Evolutionary conservation across 2,113 vertebrate species (phyloP), one percentile per base, ranked within the genome.

Genomic region (Dolichallabes microphthalmus): DNA sequence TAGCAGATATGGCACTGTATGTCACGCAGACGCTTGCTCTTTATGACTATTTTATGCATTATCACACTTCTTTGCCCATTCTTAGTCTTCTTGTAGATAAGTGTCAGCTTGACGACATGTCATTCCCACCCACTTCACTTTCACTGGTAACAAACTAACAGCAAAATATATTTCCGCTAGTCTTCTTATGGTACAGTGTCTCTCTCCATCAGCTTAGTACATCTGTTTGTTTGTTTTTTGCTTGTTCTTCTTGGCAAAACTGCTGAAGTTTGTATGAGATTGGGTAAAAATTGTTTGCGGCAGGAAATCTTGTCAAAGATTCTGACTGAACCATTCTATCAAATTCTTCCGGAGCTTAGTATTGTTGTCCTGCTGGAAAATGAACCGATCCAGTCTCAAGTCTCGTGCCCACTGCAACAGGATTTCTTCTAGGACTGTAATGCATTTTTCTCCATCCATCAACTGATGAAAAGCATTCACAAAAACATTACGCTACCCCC

Each of bases 1-100:
- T 35, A 77, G 77, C 53, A 71, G 74, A 83, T 82, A 77, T 79
- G 73, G 45, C 32, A 61, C 50, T 55, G 32, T 57, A 57, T 76
- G 75, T 82, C 76, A 60, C 17, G 35, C 20, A 79, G 76, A 39
- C 30, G 60, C 76, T 79, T 55, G 30, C 55, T 58, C 55, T 78
- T 78, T 22, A 19, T 79, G 55, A 60, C 55, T 39, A 32, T 53
- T 32, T 78, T 78, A 57, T 20, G 55, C 5, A 79, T 79, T 60
- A 58, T 79, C 55, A 39, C 76, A 25, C 76, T 78, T 58, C 75
- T 78, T 25, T 6, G 1, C 32, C 55, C 32, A 13, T 78, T 52
- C 27, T 20, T 12, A 11, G 52, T 60, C 30, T 12, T 32, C 53
- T 57, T 35, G 10, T 10, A 78, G 7, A 13, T 12, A 79, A 35